Evolutionary conservation across 2,888 invertebrate species (phyloP).

Genomic region (Molorchus minor): DNA sequence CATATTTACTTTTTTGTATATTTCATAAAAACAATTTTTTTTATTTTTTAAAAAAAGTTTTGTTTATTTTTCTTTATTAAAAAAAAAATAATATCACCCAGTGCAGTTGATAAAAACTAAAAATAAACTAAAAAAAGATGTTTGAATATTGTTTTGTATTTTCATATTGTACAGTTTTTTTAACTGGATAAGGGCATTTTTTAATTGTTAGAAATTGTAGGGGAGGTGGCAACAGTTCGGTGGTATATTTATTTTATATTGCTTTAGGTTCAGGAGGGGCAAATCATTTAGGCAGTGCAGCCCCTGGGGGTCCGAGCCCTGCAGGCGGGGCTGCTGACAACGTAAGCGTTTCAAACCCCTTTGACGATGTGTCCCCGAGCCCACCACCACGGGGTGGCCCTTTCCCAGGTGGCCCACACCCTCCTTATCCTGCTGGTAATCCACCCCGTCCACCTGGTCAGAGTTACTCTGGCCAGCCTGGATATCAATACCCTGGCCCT

Average conservation of each 20-base stretch:
- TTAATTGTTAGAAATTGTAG: slow-evolving; percentile 2
- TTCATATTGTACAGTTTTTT: background rate
- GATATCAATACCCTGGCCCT: slow-evolving; percentile 69
- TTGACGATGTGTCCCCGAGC: slow-evolving; percentile 78
- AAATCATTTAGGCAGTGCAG: slow-evolving; percentile 61
- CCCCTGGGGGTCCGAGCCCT: slow-evolving; percentile 61
- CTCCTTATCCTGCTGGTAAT: slow-evolving; percentile 61
- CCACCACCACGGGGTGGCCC: slow-evolving; percentile 60
- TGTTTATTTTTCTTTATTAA: background rate
- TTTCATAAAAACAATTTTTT: background rate
- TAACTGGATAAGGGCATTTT: background rate
- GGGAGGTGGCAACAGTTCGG: slow-evolving; percentile 5
- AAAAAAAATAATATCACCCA: no score
- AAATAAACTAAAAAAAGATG: no score
- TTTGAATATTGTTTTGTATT: background rate
- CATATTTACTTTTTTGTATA: slow-evolving; percentile 7
- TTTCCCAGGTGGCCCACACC: slow-evolving; percentile 60
- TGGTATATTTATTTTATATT: slow-evolving; percentile 28
- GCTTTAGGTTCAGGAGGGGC: slow-evolving; percentile 58
- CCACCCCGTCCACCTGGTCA: slow-evolving; percentile 60
- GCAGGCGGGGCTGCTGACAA: slow-evolving; percentile 71
- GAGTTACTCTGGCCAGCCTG: slow-evolving; percentile 66
- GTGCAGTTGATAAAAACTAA: no score
- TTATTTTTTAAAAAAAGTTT: background rate
- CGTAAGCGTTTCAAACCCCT: slow-evolving; percentile 86